phyloP scores from a whole-genome alignment of 2,888 invertebrate species.

The Drosophila ochracea region DNA sequence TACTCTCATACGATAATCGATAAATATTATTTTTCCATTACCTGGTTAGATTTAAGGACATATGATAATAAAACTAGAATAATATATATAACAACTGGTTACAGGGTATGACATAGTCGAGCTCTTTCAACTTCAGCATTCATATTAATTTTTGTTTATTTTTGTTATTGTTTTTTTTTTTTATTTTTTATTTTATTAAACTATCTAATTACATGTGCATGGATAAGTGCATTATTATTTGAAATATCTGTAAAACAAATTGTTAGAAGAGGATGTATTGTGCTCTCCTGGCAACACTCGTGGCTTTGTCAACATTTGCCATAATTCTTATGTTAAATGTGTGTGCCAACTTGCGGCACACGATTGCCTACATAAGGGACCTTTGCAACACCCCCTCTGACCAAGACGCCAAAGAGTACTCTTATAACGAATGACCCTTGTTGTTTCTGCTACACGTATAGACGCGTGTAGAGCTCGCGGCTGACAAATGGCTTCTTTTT shows the following conservation, averaged over 20 bases:
- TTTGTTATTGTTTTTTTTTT: background rate
- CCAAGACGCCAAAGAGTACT: slow-evolving; percentile 36
- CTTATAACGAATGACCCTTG: slow-evolving; percentile 56
- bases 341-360: background rate
- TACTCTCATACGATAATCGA: background rate
- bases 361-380: slow-evolving; percentile 27
- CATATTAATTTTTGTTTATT: background rate
- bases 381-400: slow-evolving; percentile 5
- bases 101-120: background rate
- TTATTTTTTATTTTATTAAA: background rate
- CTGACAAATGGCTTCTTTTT: slow-evolving; percentile 66
- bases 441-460: slow-evolving; percentile 11
- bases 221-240: background rate
- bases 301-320: slow-evolving; percentile 1
- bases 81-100: background rate
- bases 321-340: background rate
- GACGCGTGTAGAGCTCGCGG: slow-evolving; percentile 43
- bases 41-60: background rate
- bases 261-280: background rate
- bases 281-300: background rate
- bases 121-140: background rate
- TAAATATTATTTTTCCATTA: background rate
- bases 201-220: background rate
- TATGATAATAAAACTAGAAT: too few species aligned
- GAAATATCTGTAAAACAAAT: background rate